Evolutionary conservation across 2,888 invertebrate species (phyloP).

Genomic region (Protodeltote pygarga): DNA sequence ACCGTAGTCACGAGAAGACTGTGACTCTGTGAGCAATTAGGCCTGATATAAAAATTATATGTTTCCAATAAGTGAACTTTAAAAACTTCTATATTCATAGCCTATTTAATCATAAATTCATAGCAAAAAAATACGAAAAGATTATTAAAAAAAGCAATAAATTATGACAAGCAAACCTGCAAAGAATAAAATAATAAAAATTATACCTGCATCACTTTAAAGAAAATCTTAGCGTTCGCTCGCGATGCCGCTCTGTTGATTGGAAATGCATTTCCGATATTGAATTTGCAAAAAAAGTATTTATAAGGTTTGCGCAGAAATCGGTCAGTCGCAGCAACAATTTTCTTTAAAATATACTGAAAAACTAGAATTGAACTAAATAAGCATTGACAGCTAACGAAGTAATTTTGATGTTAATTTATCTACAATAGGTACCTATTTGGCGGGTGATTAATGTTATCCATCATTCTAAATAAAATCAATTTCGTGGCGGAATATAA

Average conservation of each 20-base stretch:
- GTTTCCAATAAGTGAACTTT: too few relatives aligned
- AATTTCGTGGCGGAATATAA: conserved; percentile 27
- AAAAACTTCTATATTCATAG: too few relatives aligned
- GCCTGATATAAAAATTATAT: too few relatives aligned
- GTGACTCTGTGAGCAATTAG: too few relatives aligned
- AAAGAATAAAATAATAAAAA: not conserved
- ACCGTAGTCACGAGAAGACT: too few relatives aligned
- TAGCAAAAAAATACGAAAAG: too few relatives aligned
- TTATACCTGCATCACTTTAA: conserved; percentile 8
- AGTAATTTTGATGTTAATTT: conserved; percentile 16
- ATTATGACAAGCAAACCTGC: not conserved
- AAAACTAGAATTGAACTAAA: too few relatives aligned
- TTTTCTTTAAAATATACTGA: too few relatives aligned
- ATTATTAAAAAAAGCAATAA: not conserved
- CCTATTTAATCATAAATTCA: too few relatives aligned
- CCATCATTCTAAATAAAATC: conserved; percentile 26
- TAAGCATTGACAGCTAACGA: too few relatives aligned
- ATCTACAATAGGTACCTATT: conserved; percentile 12
- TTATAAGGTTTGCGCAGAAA: not conserved
- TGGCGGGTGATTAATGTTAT: conserved; percentile 23
- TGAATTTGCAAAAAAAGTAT: not conserved
- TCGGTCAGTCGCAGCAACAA: not conserved
- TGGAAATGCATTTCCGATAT: conserved; percentile 8
- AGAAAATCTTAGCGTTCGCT: not conserved
- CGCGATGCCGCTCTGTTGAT: conserved; percentile 3